These are phyloP conservation scores for Potamarius usumacintae DNA, from an alignment of 2,113 vertebrate species.

Conservation along the genomic window DNA sequence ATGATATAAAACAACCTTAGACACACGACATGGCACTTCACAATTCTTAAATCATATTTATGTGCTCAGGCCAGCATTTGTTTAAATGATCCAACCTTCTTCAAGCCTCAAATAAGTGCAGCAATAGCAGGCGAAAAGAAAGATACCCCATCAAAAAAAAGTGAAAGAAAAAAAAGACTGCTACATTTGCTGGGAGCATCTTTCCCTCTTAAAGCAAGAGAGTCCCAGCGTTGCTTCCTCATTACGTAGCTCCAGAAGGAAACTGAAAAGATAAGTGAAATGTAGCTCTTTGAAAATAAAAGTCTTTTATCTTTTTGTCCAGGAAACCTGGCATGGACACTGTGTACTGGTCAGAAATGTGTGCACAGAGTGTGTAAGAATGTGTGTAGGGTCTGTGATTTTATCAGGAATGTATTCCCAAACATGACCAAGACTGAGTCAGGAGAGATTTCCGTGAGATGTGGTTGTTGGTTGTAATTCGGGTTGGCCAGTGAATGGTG, in stretches of 20 bases:
- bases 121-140: slow-evolving; percentile 5
- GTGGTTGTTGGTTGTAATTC: slow-evolving; percentile 42
- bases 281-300: slow-evolving; percentile 22
- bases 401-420: slow-evolving; percentile 5
- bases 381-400: background rate
- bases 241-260: background rate
- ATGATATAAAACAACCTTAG: background rate
- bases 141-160: background rate
- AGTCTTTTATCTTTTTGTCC: slow-evolving; percentile 32
- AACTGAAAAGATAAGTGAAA: slow-evolving; percentile 27
- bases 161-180: background rate
- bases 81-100: background rate
- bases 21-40: background rate
- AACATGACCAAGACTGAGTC: slow-evolving; percentile 13
- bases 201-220: slow-evolving; percentile 1
- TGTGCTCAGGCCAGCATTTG: slow-evolving; percentile 8
- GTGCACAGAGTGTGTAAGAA: slow-evolving; percentile 16
- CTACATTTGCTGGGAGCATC: slow-evolving; percentile 29
- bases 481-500: slow-evolving; percentile 3
- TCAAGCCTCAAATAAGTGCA: slow-evolving; percentile 29
- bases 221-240: background rate
- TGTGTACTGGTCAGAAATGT: slow-evolving; percentile 2
- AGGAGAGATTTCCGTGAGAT: slow-evolving; percentile 14
- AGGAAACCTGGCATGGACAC: background rate
- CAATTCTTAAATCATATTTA: slow-evolving; percentile 13